A percentile compares a stretch with the other conserved stretches of the same genome.
phyloP scores from a whole-genome alignment of 2,113 vertebrate genomes.

The Pituophis catenifer region DNA sequence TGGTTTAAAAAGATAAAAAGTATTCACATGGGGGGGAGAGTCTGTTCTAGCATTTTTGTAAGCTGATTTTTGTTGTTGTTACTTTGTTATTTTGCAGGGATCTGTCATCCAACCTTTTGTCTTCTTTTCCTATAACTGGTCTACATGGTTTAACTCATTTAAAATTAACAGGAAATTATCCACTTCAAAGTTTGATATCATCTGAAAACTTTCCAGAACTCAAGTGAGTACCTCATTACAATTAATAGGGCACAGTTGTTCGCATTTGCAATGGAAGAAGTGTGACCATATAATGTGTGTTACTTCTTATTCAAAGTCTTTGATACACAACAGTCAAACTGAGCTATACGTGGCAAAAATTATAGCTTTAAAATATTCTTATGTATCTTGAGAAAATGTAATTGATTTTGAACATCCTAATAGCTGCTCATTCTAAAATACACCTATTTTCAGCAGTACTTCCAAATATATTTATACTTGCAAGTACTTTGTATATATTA shows the following conservation, averaged over 20 bases:
- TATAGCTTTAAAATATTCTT: slow-evolving; percentile 56
- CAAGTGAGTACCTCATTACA: slow-evolving; percentile 82
- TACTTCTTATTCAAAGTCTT: slow-evolving; percentile 55
- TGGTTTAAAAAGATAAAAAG: slow-evolving; percentile 40
- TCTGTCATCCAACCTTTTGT: slow-evolving; percentile 90
- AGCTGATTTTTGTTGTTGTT: slow-evolving; percentile 52
- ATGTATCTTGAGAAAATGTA: slow-evolving; percentile 62
- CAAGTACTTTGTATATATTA: slow-evolving; percentile 34
- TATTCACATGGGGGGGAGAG: slow-evolving; percentile 45
- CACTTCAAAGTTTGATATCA: slow-evolving; percentile 83
- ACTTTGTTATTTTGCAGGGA: slow-evolving; percentile 79
- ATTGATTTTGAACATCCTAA: slow-evolving; percentile 57
- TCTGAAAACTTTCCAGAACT: slow-evolving; percentile 89
- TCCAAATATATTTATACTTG: slow-evolving; percentile 37
- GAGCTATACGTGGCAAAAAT: slow-evolving; percentile 64
- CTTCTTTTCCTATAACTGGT: slow-evolving; percentile 84
- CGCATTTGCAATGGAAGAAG: slow-evolving; percentile 67
- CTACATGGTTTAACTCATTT: slow-evolving; percentile 90
- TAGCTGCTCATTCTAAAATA: slow-evolving; percentile 43
- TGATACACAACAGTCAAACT: slow-evolving; percentile 59
- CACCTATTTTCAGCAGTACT: slow-evolving; percentile 64
- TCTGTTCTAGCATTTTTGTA: slow-evolving; percentile 1
- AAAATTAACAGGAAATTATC: slow-evolving; percentile 89
- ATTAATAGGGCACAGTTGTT: slow-evolving; percentile 74
- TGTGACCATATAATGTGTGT: slow-evolving; percentile 59